These are phyloP conservation scores for Protosalanx chinensis DNA, from an alignment of 2,797 vertebrate genomes.

Conservation along the genomic window DNA sequence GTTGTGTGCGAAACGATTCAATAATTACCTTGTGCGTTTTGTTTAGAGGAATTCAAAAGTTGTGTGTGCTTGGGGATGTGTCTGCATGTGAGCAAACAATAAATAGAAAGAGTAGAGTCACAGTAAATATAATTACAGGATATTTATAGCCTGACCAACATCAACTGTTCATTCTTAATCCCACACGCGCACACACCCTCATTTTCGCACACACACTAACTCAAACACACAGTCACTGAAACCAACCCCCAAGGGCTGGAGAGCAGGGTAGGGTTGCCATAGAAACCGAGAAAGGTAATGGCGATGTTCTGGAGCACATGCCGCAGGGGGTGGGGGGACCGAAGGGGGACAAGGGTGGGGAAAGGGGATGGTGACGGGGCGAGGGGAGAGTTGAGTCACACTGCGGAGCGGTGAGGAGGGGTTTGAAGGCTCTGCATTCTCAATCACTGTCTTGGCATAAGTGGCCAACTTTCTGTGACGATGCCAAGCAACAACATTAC, in stretches of 20 bases:
- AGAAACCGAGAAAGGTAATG: conserved; percentile 75
- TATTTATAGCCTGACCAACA: too few relatives aligned
- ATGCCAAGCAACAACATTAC: conserved; percentile 1
- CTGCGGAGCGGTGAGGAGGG: conserved; percentile 47
- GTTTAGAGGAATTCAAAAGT: conserved; percentile 4
- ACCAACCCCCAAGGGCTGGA: conserved; percentile 57
- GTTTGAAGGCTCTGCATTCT: conserved; percentile 42
- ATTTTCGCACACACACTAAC: not conserved
- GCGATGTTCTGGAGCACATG: conserved; percentile 69
- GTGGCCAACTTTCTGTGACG: not conserved
- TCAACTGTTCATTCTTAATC: too few relatives aligned
- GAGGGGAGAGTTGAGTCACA: conserved; percentile 39
- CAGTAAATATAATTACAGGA: too few relatives aligned
- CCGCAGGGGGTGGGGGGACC: conserved; percentile 60
- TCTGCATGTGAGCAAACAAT: not conserved
- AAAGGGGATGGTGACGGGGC: not conserved
- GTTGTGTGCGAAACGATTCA: too few relatives aligned
- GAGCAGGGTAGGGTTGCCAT: conserved; percentile 73
- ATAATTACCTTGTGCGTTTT: not conserved
- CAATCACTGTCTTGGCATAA: conserved; percentile 11
- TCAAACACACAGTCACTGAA: conserved; percentile 37
- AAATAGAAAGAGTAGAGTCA: too few relatives aligned
- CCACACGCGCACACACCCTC: too few relatives aligned
- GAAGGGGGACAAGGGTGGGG: conserved; percentile 31
- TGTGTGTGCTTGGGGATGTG: not conserved